Percentiles rank a stretch among this genome's conserved stretches.
Evolutionary conservation across 1,140 invertebrate genomes (phyloP).

Genomic region (Calephelis nemesis): DNA sequence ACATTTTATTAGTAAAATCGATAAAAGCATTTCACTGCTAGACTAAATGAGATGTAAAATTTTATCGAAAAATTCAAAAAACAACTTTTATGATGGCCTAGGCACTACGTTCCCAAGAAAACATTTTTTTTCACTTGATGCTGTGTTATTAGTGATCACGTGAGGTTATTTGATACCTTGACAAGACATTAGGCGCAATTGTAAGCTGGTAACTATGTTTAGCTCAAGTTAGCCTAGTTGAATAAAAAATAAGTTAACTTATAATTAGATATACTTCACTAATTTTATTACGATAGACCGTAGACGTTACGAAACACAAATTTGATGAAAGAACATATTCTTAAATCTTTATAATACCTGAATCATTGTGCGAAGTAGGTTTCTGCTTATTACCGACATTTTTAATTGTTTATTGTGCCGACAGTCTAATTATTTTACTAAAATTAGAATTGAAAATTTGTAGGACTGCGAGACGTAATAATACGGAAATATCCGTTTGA

Average conservation of each 20-base stretch:
- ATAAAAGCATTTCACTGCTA: too few species aligned
- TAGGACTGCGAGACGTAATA: background rate
- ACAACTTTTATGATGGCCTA: too few species aligned
- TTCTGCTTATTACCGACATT: slow-evolving; percentile 65
- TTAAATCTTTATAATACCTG: slow-evolving; percentile 44
- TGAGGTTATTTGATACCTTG: slow-evolving; percentile 41
- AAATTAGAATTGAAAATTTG: slow-evolving; percentile 39
- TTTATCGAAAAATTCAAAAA: background rate
- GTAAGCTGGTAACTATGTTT: background rate
- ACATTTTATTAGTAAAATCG: too few species aligned
- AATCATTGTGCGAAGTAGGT: slow-evolving; percentile 55
- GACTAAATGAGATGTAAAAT: background rate
- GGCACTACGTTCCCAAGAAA: too few species aligned
- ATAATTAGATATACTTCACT: background rate
- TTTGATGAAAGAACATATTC: background rate
- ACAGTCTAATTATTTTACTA: slow-evolving; percentile 54
- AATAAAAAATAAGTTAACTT: background rate
- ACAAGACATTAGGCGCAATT: background rate
- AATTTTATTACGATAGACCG: background rate
- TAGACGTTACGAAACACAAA: slow-evolving; percentile 59
- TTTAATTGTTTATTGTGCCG: slow-evolving; percentile 31
- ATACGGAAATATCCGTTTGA: background rate
- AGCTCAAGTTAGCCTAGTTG: background rate
- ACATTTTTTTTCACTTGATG: too few species aligned
- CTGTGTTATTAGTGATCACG: slow-evolving; percentile 35